Evolutionary conservation across 2,888 invertebrate genomes (phyloP), one percentile per base, ranked within the genome.

Genomic region (Molanna angustata): DNA sequence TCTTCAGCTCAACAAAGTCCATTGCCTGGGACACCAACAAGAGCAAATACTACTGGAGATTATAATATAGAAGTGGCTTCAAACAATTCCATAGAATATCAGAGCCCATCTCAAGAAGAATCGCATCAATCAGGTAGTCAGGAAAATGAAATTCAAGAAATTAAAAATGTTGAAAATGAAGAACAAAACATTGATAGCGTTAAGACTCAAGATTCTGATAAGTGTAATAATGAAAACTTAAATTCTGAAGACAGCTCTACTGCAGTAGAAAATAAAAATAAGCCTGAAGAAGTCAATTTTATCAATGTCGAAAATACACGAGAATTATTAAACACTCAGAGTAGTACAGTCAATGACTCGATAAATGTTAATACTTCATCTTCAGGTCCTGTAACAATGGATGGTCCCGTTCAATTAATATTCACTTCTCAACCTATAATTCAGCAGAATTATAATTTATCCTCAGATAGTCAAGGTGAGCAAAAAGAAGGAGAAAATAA

Each of bases 171-270:
- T 31, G 32, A 13, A 16, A 19, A 16, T 18, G 33, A 46, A 19
- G 21, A 19, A 21, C 14, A 14, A 16, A 3, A 4, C 4, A 6
- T 2, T n/a, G 6, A 4, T 2, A 17, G 19, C 3, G 13, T 14
- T 66, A 54, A 69, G 64, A 47, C 47, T 17, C 16, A 46, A 46
- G 51, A 50, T 22, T 44, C 40, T 31, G 62, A 63, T 39, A 60
- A 62, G n/a, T 62, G 61, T 11, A 52, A 52, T 9, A 41, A 55
- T 0, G 39, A 40, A 3, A 54, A 61, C 4, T 62, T 57, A 41
- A 60, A 59, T 45, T n/a, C 19, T 3, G 35, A 43, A 35, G 35
- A 20, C 13, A 18, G 6, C 6, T 20, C 21, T 3, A 20, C 6
- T 20, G 27, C 4, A 27, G n/a, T n/a, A n/a, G n/a, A n/a, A n/a